Evolutionary conservation across 2,113 vertebrate genomes (phyloP).

Genomic region (Rattus rattus): DNA sequence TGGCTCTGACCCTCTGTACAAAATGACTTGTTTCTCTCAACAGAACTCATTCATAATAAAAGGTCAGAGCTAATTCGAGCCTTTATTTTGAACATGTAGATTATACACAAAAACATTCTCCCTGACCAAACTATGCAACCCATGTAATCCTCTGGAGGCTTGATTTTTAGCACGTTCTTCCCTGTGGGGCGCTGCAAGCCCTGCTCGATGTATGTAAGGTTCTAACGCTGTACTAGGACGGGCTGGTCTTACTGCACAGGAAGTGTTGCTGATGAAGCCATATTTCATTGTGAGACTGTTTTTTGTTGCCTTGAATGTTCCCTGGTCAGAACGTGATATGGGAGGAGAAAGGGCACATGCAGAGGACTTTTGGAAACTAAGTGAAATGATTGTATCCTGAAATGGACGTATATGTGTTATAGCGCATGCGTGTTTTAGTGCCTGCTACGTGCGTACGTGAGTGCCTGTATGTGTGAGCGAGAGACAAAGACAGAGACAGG

Average conservation of each 20-base stretch:
- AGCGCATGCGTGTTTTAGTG: background rate
- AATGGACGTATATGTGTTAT: background rate
- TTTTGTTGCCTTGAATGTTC: background rate
- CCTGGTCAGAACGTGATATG: background rate
- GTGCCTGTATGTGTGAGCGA: too few species aligned
- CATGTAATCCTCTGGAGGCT: background rate
- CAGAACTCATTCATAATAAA: background rate
- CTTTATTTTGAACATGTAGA: slow-evolving; percentile 12
- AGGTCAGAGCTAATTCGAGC: background rate
- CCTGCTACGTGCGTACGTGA: too few species aligned
- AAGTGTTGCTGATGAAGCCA: background rate
- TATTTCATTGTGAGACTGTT: slow-evolving; percentile 41
- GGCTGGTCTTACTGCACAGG: background rate
- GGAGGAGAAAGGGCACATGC: background rate
- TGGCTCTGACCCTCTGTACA: background rate
- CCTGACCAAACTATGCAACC: background rate
- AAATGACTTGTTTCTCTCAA: background rate
- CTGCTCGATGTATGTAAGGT: background rate
- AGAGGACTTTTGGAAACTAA: slow-evolving; percentile 22
- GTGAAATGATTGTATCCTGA: background rate
- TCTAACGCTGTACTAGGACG: background rate
- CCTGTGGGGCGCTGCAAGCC: background rate
- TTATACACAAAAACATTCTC: slow-evolving; percentile 23
- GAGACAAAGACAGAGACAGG: too few species aligned
- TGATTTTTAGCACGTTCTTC: background rate